These are phyloP conservation scores for Gadopsis marmoratus DNA, from an alignment of 2,797 vertebrate species.

Conservation along the genomic window DNA sequence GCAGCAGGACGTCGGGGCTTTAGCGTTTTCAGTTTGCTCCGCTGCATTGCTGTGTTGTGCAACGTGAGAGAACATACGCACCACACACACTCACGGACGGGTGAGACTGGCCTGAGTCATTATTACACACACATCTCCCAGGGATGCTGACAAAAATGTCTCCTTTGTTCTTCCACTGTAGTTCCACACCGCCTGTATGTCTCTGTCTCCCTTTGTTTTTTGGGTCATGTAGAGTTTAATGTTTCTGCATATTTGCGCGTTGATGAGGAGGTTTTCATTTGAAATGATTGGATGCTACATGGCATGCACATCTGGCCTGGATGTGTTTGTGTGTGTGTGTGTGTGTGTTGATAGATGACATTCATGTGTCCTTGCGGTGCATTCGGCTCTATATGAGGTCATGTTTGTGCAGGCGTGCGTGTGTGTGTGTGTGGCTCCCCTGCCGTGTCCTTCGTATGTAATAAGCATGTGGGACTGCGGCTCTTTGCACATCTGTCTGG, in stretches of 20 bases:
- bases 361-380: conserved; percentile 65
- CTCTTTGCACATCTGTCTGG: conserved; percentile 74
- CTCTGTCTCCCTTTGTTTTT: conserved; percentile 35
- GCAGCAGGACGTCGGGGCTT: conserved; percentile 13
- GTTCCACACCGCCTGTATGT: conserved; percentile 12
- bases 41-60: conserved; percentile 7
- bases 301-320: conserved; percentile 44
- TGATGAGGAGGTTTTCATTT: conserved; percentile 36
- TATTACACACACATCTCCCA: conserved; percentile 36
- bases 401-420: conserved; percentile 13
- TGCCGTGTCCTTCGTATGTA: conserved; percentile 63
- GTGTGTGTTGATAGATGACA: conserved; percentile 46
- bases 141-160: conserved; percentile 53
- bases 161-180: conserved; percentile 53
- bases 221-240: conserved; percentile 56
- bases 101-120: conserved; percentile 58
- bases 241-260: conserved; percentile 19
- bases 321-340: conserved; percentile 6
- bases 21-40: neutral
- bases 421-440: conserved; percentile 33
- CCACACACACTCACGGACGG: neutral
- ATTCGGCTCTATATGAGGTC: conserved; percentile 61
- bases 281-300: neutral
- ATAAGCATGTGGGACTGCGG: conserved; percentile 70
- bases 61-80: neutral